phyloP scores from a whole-genome alignment of 2,888 invertebrate genomes.

The Drosophila atroscutellata region DNA sequence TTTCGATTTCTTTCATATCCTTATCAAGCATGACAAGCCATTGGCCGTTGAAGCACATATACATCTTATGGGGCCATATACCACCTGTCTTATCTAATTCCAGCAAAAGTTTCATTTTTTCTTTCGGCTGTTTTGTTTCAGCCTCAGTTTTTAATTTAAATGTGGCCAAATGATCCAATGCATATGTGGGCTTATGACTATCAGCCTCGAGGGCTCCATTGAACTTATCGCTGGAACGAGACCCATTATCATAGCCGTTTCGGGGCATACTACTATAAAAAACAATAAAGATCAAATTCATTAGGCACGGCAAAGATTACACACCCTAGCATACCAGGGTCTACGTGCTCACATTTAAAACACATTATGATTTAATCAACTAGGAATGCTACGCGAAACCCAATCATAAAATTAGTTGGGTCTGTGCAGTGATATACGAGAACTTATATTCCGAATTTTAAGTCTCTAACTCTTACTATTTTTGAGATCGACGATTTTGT shows the following conservation, averaged over 20 bases:
- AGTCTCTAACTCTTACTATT: neutral
- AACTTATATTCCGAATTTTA: neutral
- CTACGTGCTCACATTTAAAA: neutral
- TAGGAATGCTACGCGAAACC: neutral
- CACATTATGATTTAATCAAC: neutral
- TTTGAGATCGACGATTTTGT: neutral
- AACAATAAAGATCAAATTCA: neutral
- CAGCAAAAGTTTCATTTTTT: slow-evolving; percentile 95
- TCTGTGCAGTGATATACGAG: neutral
- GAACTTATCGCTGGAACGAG: slow-evolving; percentile 29
- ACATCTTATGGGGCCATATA: slow-evolving; percentile 99
- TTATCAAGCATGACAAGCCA: slow-evolving; percentile 97
- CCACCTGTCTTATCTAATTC: slow-evolving; percentile 97
- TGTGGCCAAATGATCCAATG: slow-evolving; percentile 98
- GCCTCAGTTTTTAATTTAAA: slow-evolving; percentile 97
- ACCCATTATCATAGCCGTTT: slow-evolving; percentile 74
- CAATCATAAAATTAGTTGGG: neutral
- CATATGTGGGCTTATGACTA: slow-evolving; percentile 89
- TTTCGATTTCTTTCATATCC: slow-evolving; percentile 98
- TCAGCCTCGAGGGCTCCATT: slow-evolving; percentile 37
- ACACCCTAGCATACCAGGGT: neutral
- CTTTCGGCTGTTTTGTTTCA: slow-evolving; percentile 94
- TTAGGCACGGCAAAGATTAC: neutral
- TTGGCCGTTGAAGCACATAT: slow-evolving; percentile 93
- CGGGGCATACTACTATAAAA: slow-evolving; percentile 61